These are phyloP conservation scores for Lagopus muta DNA, from an alignment of 2,113 vertebrate genomes.

Conservation along the genomic window DNA sequence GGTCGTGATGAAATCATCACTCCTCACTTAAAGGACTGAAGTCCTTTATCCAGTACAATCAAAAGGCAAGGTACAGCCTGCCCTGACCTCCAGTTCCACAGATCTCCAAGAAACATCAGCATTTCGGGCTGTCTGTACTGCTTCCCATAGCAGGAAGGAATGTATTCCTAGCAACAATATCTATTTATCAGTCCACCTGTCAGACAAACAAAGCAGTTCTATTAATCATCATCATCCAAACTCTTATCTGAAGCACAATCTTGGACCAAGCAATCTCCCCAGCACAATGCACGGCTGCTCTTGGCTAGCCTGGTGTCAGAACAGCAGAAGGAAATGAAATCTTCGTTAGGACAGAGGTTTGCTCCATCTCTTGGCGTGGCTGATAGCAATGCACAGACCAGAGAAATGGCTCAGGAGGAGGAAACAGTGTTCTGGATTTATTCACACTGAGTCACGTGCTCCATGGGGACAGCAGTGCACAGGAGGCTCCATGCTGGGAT, in stretches of 20 bases:
- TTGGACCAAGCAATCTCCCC: not conserved
- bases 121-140: not conserved
- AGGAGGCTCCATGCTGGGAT: not conserved
- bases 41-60: conserved; percentile 5
- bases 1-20: not conserved
- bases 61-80: conserved; percentile 4
- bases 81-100: not conserved
- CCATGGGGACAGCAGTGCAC: not conserved
- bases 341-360: not conserved
- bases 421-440: not conserved
- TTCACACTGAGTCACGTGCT: fast-evolving
- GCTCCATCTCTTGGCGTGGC: not conserved
- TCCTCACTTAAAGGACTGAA: not conserved
- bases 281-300: not conserved
- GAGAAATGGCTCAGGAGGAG: not conserved
- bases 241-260: not conserved
- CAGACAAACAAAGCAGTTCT: not conserved
- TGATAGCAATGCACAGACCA: not conserved
- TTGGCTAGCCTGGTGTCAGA: not conserved
- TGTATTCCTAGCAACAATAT: not conserved
- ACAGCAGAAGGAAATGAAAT: not conserved
- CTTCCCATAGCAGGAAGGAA: not conserved
- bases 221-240: conserved; percentile 15
- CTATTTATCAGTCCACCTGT: conserved; percentile 29
- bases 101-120: not conserved